These are phyloP conservation scores for Poeciliopsis turrubarensis DNA, from an alignment of 2,113 vertebrate genomes.

Conservation along the genomic window DNA sequence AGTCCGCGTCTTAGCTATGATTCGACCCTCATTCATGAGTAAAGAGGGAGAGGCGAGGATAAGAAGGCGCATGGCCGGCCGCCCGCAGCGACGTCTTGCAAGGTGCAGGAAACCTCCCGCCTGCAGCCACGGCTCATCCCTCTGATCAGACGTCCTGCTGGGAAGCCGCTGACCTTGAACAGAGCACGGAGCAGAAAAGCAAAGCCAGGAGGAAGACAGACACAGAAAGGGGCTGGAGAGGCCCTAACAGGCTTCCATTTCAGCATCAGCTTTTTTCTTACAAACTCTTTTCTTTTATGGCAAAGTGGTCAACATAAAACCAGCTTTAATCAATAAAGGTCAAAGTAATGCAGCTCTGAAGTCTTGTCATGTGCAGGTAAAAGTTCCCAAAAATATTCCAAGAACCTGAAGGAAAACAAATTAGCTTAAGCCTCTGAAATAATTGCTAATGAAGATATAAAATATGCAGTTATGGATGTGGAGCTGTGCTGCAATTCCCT, in stretches of 20 bases:
- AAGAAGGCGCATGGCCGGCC: neutral
- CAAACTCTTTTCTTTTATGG: neutral
- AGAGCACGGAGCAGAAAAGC: conserved; percentile 10
- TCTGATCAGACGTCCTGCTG: conserved; percentile 36
- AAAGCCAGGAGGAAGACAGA: neutral
- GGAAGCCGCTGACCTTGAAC: conserved; percentile 38
- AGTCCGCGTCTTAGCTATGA: neutral
- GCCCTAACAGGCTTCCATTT: neutral
- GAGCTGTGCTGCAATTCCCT: conserved; percentile 24
- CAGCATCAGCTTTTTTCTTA: neutral
- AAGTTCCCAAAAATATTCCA: neutral
- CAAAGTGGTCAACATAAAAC: neutral
- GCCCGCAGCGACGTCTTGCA: conserved; percentile 7
- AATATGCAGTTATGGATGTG: conserved; percentile 20
- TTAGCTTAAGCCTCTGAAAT: neutral
- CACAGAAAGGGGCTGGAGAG: neutral
- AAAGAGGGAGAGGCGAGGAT: neutral
- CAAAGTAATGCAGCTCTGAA: neutral
- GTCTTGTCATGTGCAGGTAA: neutral
- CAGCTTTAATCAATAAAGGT: neutral
- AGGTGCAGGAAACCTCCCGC: conserved; percentile 16
- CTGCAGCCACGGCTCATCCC: conserved; percentile 16
- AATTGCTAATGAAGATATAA: neutral
- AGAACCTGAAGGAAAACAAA: neutral
- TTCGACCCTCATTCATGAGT: neutral